These are phyloP conservation scores for Epizoanthus stellaris DNA, from an alignment of 92 coral and sea anemone genomes.

Conservation along the genomic window DNA sequence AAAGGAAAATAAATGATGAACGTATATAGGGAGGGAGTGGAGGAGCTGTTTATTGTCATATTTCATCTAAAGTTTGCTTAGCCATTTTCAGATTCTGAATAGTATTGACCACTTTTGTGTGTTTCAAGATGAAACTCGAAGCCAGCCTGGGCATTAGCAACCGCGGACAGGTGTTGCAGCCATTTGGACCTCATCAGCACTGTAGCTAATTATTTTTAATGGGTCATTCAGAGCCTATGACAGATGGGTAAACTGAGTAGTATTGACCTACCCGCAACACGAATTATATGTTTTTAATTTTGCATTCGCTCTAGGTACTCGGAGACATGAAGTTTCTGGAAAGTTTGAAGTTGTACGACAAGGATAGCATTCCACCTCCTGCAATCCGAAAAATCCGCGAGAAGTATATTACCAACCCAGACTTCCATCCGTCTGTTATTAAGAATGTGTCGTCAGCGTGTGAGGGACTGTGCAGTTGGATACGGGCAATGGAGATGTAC, in stretches of 20 bases:
- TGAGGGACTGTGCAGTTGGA: conserved; percentile 98
- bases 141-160: too few species aligned
- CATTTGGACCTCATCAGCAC: too few species aligned
- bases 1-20: too few species aligned
- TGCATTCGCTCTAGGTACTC: conserved; percentile 63
- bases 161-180: too few species aligned
- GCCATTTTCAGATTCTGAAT: too few species aligned
- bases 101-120: too few species aligned
- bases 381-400: conserved; percentile 92
- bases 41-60: too few species aligned
- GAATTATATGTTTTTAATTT: neutral
- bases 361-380: conserved; percentile 82
- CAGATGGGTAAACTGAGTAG: too few species aligned
- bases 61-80: too few species aligned
- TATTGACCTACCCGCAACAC: neutral
- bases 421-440: conserved; percentile 94
- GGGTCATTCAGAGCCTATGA: too few species aligned
- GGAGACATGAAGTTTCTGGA: conserved; percentile 98
- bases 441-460: conserved; percentile 96
- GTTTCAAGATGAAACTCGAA: too few species aligned
- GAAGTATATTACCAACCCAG: conserved; percentile 91
- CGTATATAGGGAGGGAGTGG: too few species aligned
- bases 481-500: conserved; percentile 97
- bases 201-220: neutral
- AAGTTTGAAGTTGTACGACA: conserved; percentile 87